These are phyloP conservation scores for Psammodynastes pulverulentus DNA, from an alignment of 2,113 vertebrate species.

Conservation along the genomic window DNA sequence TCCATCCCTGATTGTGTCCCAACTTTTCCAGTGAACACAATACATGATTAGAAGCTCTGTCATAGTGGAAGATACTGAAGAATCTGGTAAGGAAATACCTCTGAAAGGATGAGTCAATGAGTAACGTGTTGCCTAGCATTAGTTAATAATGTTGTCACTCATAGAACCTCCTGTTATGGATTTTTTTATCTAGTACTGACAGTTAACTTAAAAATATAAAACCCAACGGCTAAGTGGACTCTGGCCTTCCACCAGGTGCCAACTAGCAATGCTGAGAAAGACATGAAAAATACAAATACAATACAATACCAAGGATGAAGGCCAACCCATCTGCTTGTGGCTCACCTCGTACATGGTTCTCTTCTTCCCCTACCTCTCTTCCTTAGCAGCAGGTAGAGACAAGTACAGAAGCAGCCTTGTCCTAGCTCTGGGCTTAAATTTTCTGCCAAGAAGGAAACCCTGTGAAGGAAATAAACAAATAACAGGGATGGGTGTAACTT, in stretches of 20 bases:
- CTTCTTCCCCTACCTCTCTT: background rate
- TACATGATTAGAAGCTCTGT: background rate
- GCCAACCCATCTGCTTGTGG: background rate
- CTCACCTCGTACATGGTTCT: background rate
- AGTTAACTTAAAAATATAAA: background rate
- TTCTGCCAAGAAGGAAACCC: conserved; percentile 25
- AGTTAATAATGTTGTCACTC: background rate
- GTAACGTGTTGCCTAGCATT: background rate
- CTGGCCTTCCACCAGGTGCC: background rate
- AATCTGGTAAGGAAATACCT: background rate
- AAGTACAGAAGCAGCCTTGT: background rate
- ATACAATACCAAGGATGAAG: background rate
- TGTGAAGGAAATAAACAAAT: conserved; percentile 18
- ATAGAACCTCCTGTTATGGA: background rate
- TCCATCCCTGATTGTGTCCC: background rate
- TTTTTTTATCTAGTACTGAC: background rate
- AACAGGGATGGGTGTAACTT: conserved; percentile 26
- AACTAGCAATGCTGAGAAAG: background rate
- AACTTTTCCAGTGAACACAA: background rate
- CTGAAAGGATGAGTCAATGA: background rate
- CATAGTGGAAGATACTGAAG: background rate
- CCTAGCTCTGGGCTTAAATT: background rate
- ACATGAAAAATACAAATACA: background rate
- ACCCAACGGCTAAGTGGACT: background rate
- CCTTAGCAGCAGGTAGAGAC: background rate